phyloP scores from a whole-genome alignment of 2,113 vertebrate genomes.

The Antigone vipio region DNA sequence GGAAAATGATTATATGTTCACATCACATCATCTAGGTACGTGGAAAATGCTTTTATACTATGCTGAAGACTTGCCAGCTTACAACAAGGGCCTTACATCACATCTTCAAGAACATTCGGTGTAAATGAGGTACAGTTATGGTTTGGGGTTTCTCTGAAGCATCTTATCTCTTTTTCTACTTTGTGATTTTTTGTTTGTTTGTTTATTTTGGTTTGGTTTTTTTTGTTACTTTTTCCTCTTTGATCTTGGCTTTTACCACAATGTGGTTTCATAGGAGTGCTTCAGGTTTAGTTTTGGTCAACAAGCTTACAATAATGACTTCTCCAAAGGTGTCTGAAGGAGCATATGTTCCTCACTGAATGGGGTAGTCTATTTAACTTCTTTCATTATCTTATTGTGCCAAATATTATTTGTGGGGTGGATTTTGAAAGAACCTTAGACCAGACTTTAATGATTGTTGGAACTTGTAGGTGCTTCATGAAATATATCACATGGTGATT shows the following conservation, averaged over 20 bases:
- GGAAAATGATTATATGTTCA: neutral
- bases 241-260: neutral
- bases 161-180: neutral
- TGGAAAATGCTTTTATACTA: neutral
- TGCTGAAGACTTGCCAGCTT: neutral
- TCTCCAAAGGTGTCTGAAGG: neutral
- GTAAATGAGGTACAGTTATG: neutral
- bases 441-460: neutral
- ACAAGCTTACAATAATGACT: neutral
- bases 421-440: neutral
- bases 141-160: neutral
- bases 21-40: neutral
- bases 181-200: neutral
- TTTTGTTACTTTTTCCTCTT: neutral
- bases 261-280: neutral
- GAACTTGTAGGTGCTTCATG: neutral
- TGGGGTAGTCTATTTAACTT: neutral
- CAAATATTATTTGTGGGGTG: neutral
- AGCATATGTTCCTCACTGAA: neutral
- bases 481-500: neutral
- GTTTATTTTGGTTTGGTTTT: neutral
- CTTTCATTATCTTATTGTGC: neutral
- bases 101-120: neutral
- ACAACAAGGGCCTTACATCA: neutral
- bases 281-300: neutral